Conservation (phyloP, 2,888 invertebrate genomes). For the Harpalus rufipes region DNA sequence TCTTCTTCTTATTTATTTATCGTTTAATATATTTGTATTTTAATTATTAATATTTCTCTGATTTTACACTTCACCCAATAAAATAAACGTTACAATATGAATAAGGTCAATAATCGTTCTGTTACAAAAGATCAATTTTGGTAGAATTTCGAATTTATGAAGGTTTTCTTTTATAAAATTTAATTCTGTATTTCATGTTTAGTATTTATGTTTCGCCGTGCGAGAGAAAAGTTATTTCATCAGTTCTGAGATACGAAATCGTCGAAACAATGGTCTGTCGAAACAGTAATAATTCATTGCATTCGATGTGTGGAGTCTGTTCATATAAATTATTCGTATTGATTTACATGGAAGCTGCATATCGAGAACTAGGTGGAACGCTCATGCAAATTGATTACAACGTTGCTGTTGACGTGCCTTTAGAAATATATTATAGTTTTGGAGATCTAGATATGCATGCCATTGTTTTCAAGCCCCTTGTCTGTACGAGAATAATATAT, state of each 20-base stretch:
- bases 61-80: too few relatives aligned
- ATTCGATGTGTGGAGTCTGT: slow-evolving; percentile 43
- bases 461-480: slow-evolving; percentile 46
- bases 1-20: too few relatives aligned
- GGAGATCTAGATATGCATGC: slow-evolving; percentile 50
- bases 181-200: slow-evolving; percentile 6
- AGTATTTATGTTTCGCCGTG: background rate
- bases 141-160: too few relatives aligned
- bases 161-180: background rate
- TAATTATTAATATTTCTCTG: too few relatives aligned
- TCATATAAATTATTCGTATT: slow-evolving; percentile 57
- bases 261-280: slow-evolving; percentile 37
- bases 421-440: slow-evolving; percentile 57
- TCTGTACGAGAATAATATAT: slow-evolving; percentile 35
- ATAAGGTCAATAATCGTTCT: too few relatives aligned
- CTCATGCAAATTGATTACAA: slow-evolving; percentile 51
- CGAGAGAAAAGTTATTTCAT: slow-evolving; percentile 39
- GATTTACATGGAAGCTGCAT: slow-evolving; percentile 55
- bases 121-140: too few relatives aligned
- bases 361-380: slow-evolving; percentile 52
- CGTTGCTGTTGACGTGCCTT: slow-evolving; percentile 53
- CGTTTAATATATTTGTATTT: too few relatives aligned
- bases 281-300: slow-evolving; percentile 54
- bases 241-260: slow-evolving; percentile 39
- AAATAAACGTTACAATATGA: too few relatives aligned